These are phyloP conservation scores for Meganola albula DNA, from an alignment of 2,888 invertebrate species.

Conservation along the genomic window DNA sequence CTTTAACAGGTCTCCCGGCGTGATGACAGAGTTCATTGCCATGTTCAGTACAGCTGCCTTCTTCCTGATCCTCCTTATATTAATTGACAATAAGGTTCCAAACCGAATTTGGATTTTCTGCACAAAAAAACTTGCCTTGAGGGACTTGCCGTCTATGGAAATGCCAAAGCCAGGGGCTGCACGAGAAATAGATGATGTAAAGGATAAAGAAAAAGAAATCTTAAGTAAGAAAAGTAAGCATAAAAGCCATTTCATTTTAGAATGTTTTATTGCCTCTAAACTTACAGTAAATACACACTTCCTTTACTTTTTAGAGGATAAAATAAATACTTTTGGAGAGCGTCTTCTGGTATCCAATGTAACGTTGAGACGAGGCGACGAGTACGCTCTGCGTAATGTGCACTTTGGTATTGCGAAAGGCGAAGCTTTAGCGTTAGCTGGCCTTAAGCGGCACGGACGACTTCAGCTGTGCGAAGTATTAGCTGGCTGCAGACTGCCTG, in stretches of 20 bases:
- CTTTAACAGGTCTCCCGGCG: slow-evolving; percentile 33
- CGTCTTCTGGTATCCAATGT: slow-evolving; percentile 43
- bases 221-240: slow-evolving; percentile 28
- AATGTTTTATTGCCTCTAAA: not conserved
- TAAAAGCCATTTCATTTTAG: not conserved
- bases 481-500: slow-evolving; percentile 43
- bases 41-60: slow-evolving; percentile 36
- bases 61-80: slow-evolving; percentile 38
- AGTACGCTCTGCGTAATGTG: slow-evolving; percentile 35
- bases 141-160: slow-evolving; percentile 9
- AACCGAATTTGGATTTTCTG: slow-evolving; percentile 29
- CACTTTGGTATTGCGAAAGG: slow-evolving; percentile 52
- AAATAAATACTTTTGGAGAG: slow-evolving; percentile 46
- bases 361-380: slow-evolving; percentile 26
- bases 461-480: slow-evolving; percentile 42
- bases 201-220: slow-evolving; percentile 33
- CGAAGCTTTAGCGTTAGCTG: slow-evolving; percentile 50
- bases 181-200: slow-evolving; percentile 37
- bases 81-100: slow-evolving; percentile 50
- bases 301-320: slow-evolving; percentile 27
- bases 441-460: slow-evolving; percentile 48
- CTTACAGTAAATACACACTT: no score
- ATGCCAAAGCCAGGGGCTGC: slow-evolving; percentile 25
- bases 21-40: slow-evolving; percentile 42
- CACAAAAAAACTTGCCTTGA: slow-evolving; percentile 17